Evolutionary conservation across 30 jellyfish, hydroid and myxozoan genomes (phyloP).

Genomic region (Mastigias papua): DNA sequence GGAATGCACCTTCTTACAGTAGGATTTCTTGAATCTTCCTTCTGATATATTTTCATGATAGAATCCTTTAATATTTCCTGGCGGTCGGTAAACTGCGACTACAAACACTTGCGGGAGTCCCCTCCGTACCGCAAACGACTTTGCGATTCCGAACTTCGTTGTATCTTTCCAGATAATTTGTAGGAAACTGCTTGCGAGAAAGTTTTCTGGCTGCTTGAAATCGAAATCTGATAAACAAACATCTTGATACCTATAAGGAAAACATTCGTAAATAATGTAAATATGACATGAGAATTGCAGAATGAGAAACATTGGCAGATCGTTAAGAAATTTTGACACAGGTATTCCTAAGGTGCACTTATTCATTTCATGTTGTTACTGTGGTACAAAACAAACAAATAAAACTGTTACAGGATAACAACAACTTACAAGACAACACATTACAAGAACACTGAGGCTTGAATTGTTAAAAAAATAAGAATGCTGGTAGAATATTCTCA

Average conservation of each 20-base stretch:
- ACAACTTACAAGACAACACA: too few relatives aligned
- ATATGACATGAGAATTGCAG: too few relatives aligned
- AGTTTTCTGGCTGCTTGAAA: conserved; percentile 73
- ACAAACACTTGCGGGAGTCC: conserved; percentile 57
- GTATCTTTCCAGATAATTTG: conserved; percentile 78
- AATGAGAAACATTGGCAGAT: too few relatives aligned
- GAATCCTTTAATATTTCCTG: conserved; percentile 73
- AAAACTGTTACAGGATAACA: too few relatives aligned
- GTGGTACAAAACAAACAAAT: too few relatives aligned
- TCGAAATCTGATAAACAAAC: conserved; percentile 85
- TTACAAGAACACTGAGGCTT: too few relatives aligned
- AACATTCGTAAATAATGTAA: too few relatives aligned
- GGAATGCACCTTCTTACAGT: conserved; percentile 37
- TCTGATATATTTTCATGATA: conserved; percentile 44
- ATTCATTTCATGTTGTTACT: too few relatives aligned
- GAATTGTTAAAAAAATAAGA: too few relatives aligned
- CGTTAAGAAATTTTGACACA: too few relatives aligned
- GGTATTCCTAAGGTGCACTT: too few relatives aligned
- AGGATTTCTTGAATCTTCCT: conserved; percentile 70
- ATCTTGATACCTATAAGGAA: conserved; percentile 90
- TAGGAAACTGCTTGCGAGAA: conserved; percentile 66
- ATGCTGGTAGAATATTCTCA: too few relatives aligned
- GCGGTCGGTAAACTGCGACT: conserved; percentile 70
- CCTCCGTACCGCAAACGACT: background rate
- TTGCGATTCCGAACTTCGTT: conserved; percentile 74